Percentiles rank a stretch among this genome's conserved stretches.
Evolutionary conservation across 2,888 invertebrate genomes (phyloP).

Genomic region (Nymphalis polychloros): DNA sequence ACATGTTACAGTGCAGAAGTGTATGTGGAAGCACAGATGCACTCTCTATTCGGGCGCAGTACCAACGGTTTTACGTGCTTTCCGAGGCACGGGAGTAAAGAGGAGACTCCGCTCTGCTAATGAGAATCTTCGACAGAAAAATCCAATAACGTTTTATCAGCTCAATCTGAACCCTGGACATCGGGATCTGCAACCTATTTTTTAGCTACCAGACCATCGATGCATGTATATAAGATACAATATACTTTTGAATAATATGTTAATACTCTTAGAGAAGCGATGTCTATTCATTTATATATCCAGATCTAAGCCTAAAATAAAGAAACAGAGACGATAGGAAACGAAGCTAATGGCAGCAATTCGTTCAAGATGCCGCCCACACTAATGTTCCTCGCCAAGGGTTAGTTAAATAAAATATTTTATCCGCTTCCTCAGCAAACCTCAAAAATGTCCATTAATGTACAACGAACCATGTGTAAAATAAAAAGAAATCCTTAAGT

Average conservation of each 20-base stretch:
- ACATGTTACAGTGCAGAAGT: too few species aligned
- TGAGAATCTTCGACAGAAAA: too few species aligned
- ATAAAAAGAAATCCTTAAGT: constrained; percentile 8
- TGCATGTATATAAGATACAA: not conserved
- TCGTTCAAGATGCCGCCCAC: constrained; percentile 39
- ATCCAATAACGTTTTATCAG: too few species aligned
- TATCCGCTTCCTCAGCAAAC: constrained; percentile 37
- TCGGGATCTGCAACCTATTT: too few species aligned
- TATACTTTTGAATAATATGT: not conserved
- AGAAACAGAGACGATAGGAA: constrained; percentile 26
- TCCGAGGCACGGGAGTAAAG: too few species aligned
- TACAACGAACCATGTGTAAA: constrained; percentile 15
- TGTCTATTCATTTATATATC: constrained; percentile 10
- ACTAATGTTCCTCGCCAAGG: constrained; percentile 38
- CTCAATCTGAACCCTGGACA: too few species aligned
- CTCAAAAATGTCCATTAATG: constrained; percentile 38
- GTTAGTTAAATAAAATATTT: constrained; percentile 41
- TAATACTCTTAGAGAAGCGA: not conserved
- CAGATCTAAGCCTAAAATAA: constrained; percentile 11
- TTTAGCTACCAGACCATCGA: too few species aligned
- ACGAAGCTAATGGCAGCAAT: constrained; percentile 34
- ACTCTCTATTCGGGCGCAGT: too few species aligned
- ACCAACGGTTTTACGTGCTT: too few species aligned
- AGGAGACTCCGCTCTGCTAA: too few species aligned
- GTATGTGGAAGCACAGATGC: too few species aligned